phyloP scores from a whole-genome alignment of 1,140 invertebrate genomes.

The Trachelipus rathkii region DNA sequence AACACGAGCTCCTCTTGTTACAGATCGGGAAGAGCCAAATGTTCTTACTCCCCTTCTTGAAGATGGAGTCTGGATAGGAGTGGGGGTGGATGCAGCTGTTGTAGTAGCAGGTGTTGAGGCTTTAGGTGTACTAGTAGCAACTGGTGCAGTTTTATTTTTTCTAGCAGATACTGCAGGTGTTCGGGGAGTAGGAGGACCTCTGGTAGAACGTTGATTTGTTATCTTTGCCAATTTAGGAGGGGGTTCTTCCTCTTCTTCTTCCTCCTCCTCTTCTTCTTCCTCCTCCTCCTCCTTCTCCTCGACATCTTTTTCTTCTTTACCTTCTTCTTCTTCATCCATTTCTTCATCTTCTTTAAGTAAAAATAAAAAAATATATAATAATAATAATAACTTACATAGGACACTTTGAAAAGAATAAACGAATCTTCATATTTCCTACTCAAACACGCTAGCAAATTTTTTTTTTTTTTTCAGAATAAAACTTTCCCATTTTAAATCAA shows the following conservation, averaged over 20 bases:
- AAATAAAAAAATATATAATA: too few species aligned
- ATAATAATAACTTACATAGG: too few species aligned
- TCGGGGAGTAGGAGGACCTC: not conserved
- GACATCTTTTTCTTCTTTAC: too few species aligned
- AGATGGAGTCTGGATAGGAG: not conserved
- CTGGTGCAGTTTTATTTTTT: not conserved
- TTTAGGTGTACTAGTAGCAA: not conserved
- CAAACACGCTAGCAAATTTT: too few species aligned
- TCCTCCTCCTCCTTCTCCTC: not conserved
- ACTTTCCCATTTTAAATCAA: too few species aligned
- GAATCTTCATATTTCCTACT: too few species aligned
- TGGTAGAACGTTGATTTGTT: not conserved
- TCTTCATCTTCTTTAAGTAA: not conserved
- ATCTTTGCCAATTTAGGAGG: not conserved
- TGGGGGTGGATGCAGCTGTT: not conserved
- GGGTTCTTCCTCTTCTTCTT: not conserved
- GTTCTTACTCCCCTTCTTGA: not conserved
- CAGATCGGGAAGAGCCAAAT: not conserved
- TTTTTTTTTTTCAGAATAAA: too few species aligned
- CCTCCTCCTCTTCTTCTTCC: not conserved
- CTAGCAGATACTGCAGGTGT: not conserved
- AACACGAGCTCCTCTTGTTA: not conserved
- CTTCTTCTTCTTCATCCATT: not conserved
- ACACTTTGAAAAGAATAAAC: too few species aligned
- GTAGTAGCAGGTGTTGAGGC: not conserved